Percentiles rank a stretch among this genome's conserved stretches.
phyloP scores from a whole-genome alignment of 2,888 invertebrate species.

The Ichneumoninae sp. region DNA sequence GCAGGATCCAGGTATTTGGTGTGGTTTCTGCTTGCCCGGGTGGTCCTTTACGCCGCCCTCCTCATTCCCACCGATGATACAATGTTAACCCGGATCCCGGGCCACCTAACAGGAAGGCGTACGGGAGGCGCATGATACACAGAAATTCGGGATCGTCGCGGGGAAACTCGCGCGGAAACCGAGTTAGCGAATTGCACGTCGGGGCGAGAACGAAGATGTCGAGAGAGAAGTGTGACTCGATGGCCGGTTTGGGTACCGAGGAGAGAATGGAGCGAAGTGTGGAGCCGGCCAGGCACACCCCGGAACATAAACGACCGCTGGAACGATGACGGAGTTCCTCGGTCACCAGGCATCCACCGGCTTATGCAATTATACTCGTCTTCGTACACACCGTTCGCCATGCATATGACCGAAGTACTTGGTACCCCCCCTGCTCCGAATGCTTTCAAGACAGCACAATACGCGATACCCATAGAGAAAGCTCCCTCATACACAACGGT shows the following conservation, averaged over 20 bases:
- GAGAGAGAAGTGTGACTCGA: slow-evolving; percentile 12
- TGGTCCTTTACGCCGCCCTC: background rate
- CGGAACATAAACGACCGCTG: slow-evolving; percentile 5
- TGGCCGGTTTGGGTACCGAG: background rate
- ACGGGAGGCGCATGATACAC: background rate
- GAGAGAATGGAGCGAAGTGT: background rate
- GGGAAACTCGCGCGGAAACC: background rate
- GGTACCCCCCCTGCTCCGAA: background rate
- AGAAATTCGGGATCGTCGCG: slow-evolving; percentile 15
- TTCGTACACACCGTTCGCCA: background rate
- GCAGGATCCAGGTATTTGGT: slow-evolving; percentile 22
- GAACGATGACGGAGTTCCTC: slow-evolving; percentile 25
- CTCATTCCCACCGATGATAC: slow-evolving; percentile 45
- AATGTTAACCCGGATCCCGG: slow-evolving; percentile 39
- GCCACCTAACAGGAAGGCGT: slow-evolving; percentile 11
- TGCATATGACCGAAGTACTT: slow-evolving; percentile 25
- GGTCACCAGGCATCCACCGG: slow-evolving; percentile 20
- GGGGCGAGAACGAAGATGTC: slow-evolving; percentile 23
- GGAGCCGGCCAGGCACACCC: background rate
- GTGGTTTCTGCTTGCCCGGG: slow-evolving; percentile 14
- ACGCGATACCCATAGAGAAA: slow-evolving; percentile 35
- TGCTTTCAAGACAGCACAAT: slow-evolving; percentile 39
- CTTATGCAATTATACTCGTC: slow-evolving; percentile 28
- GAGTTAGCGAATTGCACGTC: slow-evolving; percentile 26
- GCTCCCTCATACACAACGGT: slow-evolving; percentile 46